phyloP scores from a whole-genome alignment of 2,113 vertebrate genomes.

The Hiodon alosoides region DNA sequence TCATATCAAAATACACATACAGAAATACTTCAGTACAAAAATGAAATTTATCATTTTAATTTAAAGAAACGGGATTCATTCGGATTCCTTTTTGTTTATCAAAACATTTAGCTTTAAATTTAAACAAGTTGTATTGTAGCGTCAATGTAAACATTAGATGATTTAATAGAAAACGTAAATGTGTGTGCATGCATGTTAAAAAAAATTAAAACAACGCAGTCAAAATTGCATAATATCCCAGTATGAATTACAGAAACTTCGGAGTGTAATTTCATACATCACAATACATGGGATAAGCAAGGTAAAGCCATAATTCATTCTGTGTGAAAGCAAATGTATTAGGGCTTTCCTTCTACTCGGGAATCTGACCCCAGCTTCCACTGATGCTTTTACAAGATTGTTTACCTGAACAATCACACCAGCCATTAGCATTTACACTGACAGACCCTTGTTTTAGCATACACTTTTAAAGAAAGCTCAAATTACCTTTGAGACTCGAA shows the following conservation, averaged over 20 bases:
- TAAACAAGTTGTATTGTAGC: constrained; percentile 37
- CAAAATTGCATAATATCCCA: constrained; percentile 6
- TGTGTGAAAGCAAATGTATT: neutral
- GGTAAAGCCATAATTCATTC: neutral
- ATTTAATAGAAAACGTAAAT: constrained; percentile 27
- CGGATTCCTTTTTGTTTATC: constrained; percentile 8
- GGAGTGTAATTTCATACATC: neutral
- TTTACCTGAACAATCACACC: neutral
- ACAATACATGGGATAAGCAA: neutral
- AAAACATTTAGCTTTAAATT: constrained; percentile 38
- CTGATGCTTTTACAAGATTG: neutral
- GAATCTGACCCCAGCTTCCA: neutral
- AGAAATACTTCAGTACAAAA: constrained; percentile 45
- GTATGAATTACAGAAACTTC: neutral
- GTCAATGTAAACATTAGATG: constrained; percentile 55
- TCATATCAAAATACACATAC: constrained; percentile 52
- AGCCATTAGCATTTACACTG: neutral
- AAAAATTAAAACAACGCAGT: neutral
- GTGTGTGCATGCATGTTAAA: too few species aligned
- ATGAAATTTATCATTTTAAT: constrained; percentile 38
- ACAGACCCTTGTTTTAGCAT: constrained; percentile 8
- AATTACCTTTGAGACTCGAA: constrained; percentile 1
- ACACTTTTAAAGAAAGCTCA: neutral
- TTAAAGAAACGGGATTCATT: constrained; percentile 20
- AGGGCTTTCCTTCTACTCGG: neutral